Evolutionary conservation across 2,797 vertebrate genomes (phyloP).

Genomic region (Acropternis orthonyx): DNA sequence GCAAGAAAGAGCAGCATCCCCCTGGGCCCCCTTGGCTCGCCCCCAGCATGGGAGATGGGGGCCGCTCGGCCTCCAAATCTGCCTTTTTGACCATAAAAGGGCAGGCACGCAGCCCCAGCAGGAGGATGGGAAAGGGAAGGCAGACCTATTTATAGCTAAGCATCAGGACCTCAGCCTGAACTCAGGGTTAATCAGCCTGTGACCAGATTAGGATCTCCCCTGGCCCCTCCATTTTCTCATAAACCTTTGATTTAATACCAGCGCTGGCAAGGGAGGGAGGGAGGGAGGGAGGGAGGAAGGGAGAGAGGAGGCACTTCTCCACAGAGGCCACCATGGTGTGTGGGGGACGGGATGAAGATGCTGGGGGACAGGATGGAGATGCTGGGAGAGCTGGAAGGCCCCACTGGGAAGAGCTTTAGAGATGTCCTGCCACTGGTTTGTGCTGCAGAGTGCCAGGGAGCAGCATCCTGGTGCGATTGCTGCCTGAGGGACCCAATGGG

Average conservation of each 20-base stretch:
- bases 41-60: slow-evolving; percentile 77
- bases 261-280: not conserved
- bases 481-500: not conserved
- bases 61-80: slow-evolving; percentile 73
- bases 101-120: slow-evolving; percentile 76
- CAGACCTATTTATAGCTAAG: slow-evolving; percentile 81
- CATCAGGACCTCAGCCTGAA: slow-evolving; percentile 73
- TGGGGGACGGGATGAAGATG: not conserved
- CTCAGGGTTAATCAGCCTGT: slow-evolving; percentile 67
- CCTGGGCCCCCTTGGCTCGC: slow-evolving; percentile 68
- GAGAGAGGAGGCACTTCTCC: not conserved
- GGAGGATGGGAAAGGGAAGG: slow-evolving; percentile 77
- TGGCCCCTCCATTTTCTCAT: slow-evolving; percentile 68
- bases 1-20: slow-evolving; percentile 40
- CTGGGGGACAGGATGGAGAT: not conserved
- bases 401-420: accelerated
- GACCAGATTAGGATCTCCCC: slow-evolving; percentile 66
- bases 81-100: slow-evolving; percentile 87
- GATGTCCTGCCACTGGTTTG: not conserved
- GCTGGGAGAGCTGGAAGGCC: not conserved
- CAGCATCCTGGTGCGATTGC: accelerated
- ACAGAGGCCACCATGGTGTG: accelerated
- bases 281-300: not conserved
- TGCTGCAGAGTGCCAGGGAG: not conserved
- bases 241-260: slow-evolving; percentile 66